A percentile compares a stretch with the other conserved stretches of the same genome.
Evolutionary conservation across 2,888 invertebrate genomes (phyloP).

Genomic region (Eudasyphora cyanicolor): DNA sequence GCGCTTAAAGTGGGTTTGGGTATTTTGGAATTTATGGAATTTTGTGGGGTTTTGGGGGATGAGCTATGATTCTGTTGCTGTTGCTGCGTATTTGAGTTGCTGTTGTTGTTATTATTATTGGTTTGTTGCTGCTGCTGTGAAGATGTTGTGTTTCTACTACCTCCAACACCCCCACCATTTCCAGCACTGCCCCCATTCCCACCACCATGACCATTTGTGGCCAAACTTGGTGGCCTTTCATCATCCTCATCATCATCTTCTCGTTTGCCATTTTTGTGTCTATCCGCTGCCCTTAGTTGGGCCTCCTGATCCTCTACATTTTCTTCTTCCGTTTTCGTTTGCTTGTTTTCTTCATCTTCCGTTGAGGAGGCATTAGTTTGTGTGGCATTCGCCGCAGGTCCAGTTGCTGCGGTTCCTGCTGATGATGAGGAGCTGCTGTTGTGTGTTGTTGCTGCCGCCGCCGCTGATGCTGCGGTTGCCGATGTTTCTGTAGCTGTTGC

Average conservation of each 20-base stretch:
- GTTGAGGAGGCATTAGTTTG: neutral
- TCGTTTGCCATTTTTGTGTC: slow-evolving; percentile 67
- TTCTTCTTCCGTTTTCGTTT: slow-evolving; percentile 57
- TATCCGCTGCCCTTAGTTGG: slow-evolving; percentile 56
- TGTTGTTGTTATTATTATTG: too few relatives aligned
- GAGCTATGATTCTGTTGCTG: slow-evolving; percentile 44
- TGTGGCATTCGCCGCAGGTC: neutral
- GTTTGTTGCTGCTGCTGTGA: slow-evolving; percentile 28
- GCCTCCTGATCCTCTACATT: slow-evolving; percentile 28
- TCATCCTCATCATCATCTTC: slow-evolving; percentile 66
- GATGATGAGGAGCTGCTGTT: slow-evolving; percentile 36
- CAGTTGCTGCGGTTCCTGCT: slow-evolving; percentile 23
- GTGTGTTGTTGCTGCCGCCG: slow-evolving; percentile 47
- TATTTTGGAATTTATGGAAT: slow-evolving; percentile 14
- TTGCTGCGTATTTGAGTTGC: slow-evolving; percentile 42
- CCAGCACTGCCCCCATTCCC: slow-evolving; percentile 1
- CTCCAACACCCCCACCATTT: slow-evolving; percentile 15
- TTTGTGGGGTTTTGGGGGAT: slow-evolving; percentile 32
- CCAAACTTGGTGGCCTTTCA: slow-evolving; percentile 23
- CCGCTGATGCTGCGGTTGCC: slow-evolving; percentile 56
- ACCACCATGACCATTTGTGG: slow-evolving; percentile 15
- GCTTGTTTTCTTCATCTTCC: slow-evolving; percentile 53
- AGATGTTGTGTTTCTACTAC: slow-evolving; percentile 20
- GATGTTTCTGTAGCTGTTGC: slow-evolving; percentile 63
- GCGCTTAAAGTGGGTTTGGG: neutral